Conservation (phyloP, 2,113 vertebrate genomes). For the Ginglymostoma cirratum region DNA sequence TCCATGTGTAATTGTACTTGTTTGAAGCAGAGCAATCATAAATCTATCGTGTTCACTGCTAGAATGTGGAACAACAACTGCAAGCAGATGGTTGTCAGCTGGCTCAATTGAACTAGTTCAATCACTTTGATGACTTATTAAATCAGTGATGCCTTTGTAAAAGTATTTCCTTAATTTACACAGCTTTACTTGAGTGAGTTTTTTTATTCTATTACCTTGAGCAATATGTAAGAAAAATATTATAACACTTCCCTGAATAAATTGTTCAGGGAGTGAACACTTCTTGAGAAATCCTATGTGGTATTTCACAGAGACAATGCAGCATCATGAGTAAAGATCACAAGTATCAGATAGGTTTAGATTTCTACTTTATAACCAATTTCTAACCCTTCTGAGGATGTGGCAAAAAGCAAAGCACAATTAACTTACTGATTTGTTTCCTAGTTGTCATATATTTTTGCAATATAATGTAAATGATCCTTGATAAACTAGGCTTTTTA, state of each 20-base stretch:
- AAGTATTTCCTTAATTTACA: neutral
- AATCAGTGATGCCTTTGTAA: constrained; percentile 15
- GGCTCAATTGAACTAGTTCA: constrained; percentile 24
- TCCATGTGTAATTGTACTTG: neutral
- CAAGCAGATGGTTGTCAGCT: constrained; percentile 27
- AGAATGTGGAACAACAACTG: constrained; percentile 9
- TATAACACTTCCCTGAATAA: neutral
- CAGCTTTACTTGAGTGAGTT: neutral
- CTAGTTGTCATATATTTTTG: neutral
- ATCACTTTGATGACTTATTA: constrained; percentile 26
- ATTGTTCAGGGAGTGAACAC: neutral
- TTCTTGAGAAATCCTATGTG: neutral
- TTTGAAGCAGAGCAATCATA: neutral
- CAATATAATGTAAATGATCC: neutral
- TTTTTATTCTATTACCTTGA: neutral
- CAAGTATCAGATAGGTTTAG: neutral
- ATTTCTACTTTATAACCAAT: too few species aligned
- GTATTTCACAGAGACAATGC: neutral
- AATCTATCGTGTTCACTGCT: neutral
- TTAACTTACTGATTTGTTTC: neutral
- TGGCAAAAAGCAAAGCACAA: neutral
- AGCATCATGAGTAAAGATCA: neutral
- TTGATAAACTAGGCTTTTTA: neutral
- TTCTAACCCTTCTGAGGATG: neutral
- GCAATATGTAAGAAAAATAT: neutral